Evolutionary conservation across 2,888 invertebrate species (phyloP), one percentile per base, ranked within the genome.

Genomic region (Dryobota labecula): DNA sequence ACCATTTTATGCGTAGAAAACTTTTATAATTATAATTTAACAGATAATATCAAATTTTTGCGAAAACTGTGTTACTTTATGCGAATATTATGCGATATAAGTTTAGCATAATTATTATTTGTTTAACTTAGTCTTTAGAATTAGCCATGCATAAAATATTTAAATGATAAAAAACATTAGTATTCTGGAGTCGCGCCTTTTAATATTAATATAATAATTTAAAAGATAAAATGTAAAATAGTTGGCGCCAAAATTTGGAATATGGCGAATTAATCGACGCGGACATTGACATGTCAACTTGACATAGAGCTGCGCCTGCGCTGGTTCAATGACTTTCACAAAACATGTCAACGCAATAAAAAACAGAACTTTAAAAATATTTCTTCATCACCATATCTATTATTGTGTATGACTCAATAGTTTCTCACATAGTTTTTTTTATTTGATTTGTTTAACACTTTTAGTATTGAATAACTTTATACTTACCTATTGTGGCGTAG

Each of bases 261-360:
- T 86, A 86, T 87, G 82, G 83, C 86, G 85, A 89, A 90, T 90
- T 89, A 90, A 88, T 90, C 83, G 49, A 49, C 67, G 76, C 84
- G 89, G 86, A 84, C 89, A 84, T 88, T 86, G 88, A 84, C 89
- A 84, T 90, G 90, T 89, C 90, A 90, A 88, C 84, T 86, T 87
- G 84, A 85, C 88, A 87, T 76, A 53, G 47, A 81, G 70, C 57
- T 73, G 73, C 49, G 73, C 69, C 36, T 76, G 69, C 67, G 60
- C 57, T 73, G 76, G 89, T 87, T 90, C 87, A 88, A 85, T 85
- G 89, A 87, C 87, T 84, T 75, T 83, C 84, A 80, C 85, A 76
- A 80, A 78, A 84, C 71, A 71, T 77, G 68, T 76, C 78, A 72
- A 80, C 73, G 65, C 68, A 72, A 47, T 73, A 73, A 78, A 85